These are phyloP conservation scores for Apostichopus leukothele DNA, from an alignment of 53 echinoderm and acorn worm genomes.

Conservation along the genomic window DNA sequence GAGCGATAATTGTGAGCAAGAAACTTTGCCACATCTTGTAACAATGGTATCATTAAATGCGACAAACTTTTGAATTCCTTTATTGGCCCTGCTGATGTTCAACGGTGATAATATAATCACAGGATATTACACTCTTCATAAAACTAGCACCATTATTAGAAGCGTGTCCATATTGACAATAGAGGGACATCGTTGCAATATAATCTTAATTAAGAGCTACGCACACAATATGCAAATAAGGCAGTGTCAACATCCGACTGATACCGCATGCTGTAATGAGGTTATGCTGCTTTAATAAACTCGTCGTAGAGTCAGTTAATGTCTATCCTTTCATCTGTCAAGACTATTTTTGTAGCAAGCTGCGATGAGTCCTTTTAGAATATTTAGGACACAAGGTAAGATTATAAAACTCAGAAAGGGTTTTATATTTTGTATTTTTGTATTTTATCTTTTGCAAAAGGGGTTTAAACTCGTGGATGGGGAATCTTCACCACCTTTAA, in stretches of 20 bases:
- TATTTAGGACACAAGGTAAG: not conserved
- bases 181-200: slow-evolving; percentile 7
- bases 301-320: not conserved
- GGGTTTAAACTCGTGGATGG: too few relatives aligned
- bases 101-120: not conserved
- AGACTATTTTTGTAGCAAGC: not conserved
- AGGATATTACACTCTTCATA: not conserved
- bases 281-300: not conserved
- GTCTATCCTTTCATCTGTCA: not conserved
- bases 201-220: slow-evolving; percentile 22
- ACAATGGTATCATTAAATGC: too few relatives aligned
- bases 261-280: not conserved
- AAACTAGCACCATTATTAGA: not conserved
- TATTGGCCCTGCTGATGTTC: not conserved
- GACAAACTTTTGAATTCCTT: too few relatives aligned
- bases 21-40: too few relatives aligned
- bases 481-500: too few relatives aligned
- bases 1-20: too few relatives aligned
- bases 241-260: slow-evolving; percentile 4
- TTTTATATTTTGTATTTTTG: too few relatives aligned
- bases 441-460: too few relatives aligned
- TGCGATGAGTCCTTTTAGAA: not conserved
- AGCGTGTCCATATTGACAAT: not conserved
- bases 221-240: slow-evolving; percentile 10
- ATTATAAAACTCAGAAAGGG: too few relatives aligned